Evolutionary conservation across 2,113 vertebrate species (phyloP).

Genomic region (Orycteropus afer): DNA sequence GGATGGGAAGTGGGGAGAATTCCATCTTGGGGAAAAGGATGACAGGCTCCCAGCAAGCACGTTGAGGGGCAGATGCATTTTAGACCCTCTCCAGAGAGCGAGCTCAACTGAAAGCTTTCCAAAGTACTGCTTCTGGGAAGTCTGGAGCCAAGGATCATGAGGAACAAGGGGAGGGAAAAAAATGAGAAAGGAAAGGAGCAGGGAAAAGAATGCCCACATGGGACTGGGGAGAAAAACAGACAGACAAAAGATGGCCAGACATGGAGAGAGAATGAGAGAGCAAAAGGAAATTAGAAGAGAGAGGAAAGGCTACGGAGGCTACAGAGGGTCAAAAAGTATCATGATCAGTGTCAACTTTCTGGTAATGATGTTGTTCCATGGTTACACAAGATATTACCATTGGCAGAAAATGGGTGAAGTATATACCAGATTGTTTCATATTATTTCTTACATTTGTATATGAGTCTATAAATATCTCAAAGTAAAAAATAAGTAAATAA

Average conservation of each 20-base stretch:
- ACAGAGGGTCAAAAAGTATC: not conserved
- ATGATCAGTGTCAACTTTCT: not conserved
- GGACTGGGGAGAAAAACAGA: not conserved
- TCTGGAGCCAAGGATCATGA: not conserved
- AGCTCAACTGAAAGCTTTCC: not conserved
- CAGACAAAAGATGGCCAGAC: not conserved
- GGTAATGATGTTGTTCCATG: accelerated
- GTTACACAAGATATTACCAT: not conserved
- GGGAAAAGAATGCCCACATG: not conserved
- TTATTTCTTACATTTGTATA: not conserved
- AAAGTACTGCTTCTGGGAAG: not conserved
- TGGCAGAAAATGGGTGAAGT: too few relatives aligned
- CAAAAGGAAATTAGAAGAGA: too few relatives aligned
- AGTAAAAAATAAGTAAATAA: conserved; percentile 31
- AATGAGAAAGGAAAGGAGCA: not conserved
- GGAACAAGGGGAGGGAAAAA: not conserved
- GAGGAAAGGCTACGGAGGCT: not conserved
- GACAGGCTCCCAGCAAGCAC: not conserved
- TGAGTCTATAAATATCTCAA: not conserved
- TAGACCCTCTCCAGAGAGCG: too few relatives aligned
- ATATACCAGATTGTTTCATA: accelerated
- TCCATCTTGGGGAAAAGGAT: not conserved
- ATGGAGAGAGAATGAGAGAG: not conserved
- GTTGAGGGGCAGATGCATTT: not conserved
- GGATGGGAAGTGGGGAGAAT: not conserved